Conservation (phyloP, 2,888 invertebrate genomes). For the Scaptomyza caliginosa region DNA sequence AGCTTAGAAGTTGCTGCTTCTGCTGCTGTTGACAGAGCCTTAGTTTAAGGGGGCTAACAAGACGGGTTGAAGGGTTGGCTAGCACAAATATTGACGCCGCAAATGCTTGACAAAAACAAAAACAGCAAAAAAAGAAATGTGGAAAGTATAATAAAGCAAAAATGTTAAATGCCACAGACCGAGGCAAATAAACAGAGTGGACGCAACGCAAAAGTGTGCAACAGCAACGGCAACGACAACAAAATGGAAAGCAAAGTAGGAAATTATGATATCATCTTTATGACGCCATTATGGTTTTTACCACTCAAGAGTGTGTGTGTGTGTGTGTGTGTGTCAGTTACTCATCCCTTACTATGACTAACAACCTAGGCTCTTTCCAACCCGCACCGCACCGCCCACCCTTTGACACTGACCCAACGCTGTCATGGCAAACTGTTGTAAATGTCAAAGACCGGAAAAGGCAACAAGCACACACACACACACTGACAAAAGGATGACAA, state of each 20-base stretch:
- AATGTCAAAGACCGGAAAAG: conserved; percentile 75
- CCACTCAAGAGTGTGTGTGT: conserved; percentile 11
- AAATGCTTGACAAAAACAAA: conserved; percentile 54
- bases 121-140: conserved; percentile 4
- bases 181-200: conserved; percentile 43
- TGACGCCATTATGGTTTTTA: conserved; percentile 73
- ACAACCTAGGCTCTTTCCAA: conserved; percentile 19
- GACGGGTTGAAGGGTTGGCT: conserved; percentile 39
- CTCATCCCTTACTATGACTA: conserved; percentile 61
- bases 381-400: not conserved
- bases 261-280: conserved; percentile 75
- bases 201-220: conserved; percentile 43
- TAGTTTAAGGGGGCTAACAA: conserved; percentile 13
- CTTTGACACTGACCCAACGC: conserved; percentile 15
- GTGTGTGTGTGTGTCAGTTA: conserved; percentile 12
- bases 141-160: conserved; percentile 14
- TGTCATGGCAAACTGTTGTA: conserved; percentile 64
- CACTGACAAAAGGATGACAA: conserved; percentile 13
- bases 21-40: conserved; percentile 17
- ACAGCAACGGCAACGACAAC: conserved; percentile 34
- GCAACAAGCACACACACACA: conserved; percentile 31
- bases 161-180: conserved; percentile 30
- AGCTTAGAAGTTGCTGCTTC: conserved; percentile 4
- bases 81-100: conserved; percentile 67
- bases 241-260: conserved; percentile 67